Percentiles rank a stretch among this genome's conserved stretches.
Evolutionary conservation across 2,113 vertebrate genomes (phyloP).

Genomic region (Cromileptes altivelis): DNA sequence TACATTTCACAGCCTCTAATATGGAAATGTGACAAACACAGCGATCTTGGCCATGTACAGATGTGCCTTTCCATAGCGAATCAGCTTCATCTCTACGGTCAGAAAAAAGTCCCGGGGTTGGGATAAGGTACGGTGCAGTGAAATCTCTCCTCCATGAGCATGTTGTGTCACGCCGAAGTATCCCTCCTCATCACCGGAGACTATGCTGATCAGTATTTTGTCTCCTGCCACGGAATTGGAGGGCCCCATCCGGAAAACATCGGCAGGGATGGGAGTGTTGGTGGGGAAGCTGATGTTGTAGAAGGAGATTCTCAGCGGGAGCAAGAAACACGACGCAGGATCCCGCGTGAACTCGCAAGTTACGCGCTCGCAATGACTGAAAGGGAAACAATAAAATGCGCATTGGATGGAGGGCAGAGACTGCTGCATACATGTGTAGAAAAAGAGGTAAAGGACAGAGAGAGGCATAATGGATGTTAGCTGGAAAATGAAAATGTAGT

Average conservation of each 20-base stretch:
- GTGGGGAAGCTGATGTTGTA: constrained; percentile 69
- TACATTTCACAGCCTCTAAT: neutral
- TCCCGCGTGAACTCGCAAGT: constrained; percentile 79
- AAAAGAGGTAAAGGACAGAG: neutral
- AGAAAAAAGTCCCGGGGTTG: constrained; percentile 69
- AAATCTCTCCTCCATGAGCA: constrained; percentile 61
- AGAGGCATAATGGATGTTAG: neutral
- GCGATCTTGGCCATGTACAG: constrained; percentile 73
- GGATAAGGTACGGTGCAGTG: constrained; percentile 38
- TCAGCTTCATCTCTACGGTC: constrained; percentile 72
- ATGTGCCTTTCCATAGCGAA: constrained; percentile 59
- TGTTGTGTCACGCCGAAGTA: constrained; percentile 50
- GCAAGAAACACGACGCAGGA: constrained; percentile 59
- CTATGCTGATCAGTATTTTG: constrained; percentile 46
- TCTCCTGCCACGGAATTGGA: constrained; percentile 54
- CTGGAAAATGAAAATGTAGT: neutral
- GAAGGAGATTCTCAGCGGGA: constrained; percentile 73
- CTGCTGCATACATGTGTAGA: neutral
- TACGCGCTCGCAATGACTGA: constrained; percentile 91
- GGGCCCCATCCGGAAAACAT: constrained; percentile 70
- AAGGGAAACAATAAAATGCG: constrained; percentile 32
- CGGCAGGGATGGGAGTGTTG: constrained; percentile 49
- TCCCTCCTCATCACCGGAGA: constrained; percentile 59
- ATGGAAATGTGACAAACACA: constrained; percentile 66
- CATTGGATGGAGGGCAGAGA: constrained; percentile 9